Percentiles rank a stretch among this genome's conserved stretches.
Evolutionary conservation across 2,113 vertebrate genomes (phyloP).

Genomic region (Acanthisitta chloris): DNA sequence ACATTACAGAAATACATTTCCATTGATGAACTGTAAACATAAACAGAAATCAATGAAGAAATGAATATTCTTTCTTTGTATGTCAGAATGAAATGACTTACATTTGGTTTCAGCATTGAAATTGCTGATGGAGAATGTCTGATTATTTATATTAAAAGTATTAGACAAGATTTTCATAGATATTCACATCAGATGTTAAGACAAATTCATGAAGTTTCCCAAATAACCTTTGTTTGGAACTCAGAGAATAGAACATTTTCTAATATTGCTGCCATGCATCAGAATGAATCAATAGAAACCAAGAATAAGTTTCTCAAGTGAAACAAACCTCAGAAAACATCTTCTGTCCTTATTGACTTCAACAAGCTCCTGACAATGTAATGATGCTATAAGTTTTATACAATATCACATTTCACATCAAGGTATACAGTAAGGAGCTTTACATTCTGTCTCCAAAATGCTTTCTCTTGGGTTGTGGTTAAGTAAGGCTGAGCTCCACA

Average conservation of each 20-base stretch:
- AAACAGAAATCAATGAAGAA: conserved; percentile 31
- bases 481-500: conserved; percentile 15
- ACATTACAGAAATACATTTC: neutral
- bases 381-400: neutral
- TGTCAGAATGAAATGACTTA: neutral
- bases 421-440: neutral
- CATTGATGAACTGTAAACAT: conserved; percentile 22
- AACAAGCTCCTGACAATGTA: neutral
- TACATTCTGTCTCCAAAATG: neutral
- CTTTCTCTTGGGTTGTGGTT: conserved; percentile 32
- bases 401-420: neutral
- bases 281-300: neutral
- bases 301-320: neutral
- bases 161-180: neutral
- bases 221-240: neutral
- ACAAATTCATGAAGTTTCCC: neutral
- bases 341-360: neutral
- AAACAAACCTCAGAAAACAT: neutral
- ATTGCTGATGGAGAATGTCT: neutral
- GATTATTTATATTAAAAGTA: neutral
- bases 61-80: neutral
- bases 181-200: neutral
- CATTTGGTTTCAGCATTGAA: neutral
- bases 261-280: neutral
- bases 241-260: neutral